Percentiles rank a stretch among this genome's conserved stretches.
phyloP scores from a whole-genome alignment of 2,797 vertebrate species.

The Catamblyrhynchus diadema region DNA sequence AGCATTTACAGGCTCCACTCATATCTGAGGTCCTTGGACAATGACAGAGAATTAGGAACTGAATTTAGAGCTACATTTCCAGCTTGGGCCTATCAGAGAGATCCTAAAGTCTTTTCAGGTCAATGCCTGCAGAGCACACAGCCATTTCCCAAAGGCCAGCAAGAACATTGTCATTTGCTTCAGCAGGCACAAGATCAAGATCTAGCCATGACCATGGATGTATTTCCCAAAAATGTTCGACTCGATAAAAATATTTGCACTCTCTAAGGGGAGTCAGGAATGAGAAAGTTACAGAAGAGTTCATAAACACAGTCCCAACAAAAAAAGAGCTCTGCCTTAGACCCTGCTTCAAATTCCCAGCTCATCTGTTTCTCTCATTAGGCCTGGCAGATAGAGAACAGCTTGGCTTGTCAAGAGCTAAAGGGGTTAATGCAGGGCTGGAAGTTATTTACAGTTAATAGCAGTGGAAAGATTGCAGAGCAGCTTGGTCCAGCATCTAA shows the following conservation, averaged over 20 bases:
- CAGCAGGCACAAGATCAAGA: neutral
- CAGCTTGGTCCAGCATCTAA: conserved; percentile 19
- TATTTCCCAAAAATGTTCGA: conserved; percentile 14
- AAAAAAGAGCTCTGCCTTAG: neutral
- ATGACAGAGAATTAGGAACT: neutral
- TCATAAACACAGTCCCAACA: neutral
- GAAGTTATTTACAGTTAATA: conserved; percentile 53
- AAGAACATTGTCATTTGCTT: neutral
- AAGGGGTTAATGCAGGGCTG: conserved; percentile 49
- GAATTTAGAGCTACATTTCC: neutral
- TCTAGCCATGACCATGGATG: neutral
- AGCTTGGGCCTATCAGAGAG: neutral
- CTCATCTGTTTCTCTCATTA: conserved; percentile 21
- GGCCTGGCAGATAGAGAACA: neutral
- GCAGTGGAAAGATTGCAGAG: conserved; percentile 35
- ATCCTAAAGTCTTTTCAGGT: neutral
- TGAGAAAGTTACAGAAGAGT: neutral
- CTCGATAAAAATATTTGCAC: conserved; percentile 6
- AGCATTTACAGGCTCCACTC: neutral
- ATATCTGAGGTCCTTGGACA: neutral
- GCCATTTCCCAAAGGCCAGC: neutral
- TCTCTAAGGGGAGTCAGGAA: conserved; percentile 28
- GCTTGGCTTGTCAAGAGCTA: neutral
- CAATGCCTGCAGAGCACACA: neutral
- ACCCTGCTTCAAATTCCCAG: neutral